Base-by-base conservation (phyloP, 2,888 invertebrate species). In the Caenorhabditis drosophilae region DNA sequence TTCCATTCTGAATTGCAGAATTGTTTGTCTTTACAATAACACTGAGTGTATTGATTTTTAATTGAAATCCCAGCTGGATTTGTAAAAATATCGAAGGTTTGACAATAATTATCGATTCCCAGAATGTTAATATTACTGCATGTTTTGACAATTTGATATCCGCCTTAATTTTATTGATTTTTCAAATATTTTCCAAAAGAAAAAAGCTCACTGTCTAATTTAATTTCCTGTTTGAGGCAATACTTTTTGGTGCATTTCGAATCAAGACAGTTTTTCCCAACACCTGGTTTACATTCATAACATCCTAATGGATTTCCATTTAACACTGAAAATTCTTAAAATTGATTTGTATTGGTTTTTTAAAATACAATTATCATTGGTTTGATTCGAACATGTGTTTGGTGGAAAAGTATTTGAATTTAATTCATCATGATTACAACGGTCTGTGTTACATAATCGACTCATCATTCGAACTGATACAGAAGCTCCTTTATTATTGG, bases 191-290 rank as follows among this genome's bases (percentile, higher is more conserved):
- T n/a, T n/a, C n/a, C n/a, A n/a, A n/a, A n/a, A n/a, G 16, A 26
- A 31, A 20, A n/a, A 25, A 12, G 34, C 48, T 48, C 11, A 67
- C 70, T 61, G 27, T 64, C 60, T 7, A 75, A 11, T n/a, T 52
- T 49, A 1, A 68, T 54, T 31, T 53, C 53, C 34, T 62, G 56
- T 41, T 71, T 73, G 40, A 59, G 25, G 46, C 75, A 75, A 40
- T 75, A 75, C 50, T 75, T 75, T 48, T 75, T 75, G 34, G 54
- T 48, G 42, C 75, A 75, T 22, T 57, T 53, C 2, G 67, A 63
- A 35, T 67, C 62, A 16, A 64, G 60, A 53, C 73, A 75, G 46
- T 73, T 73, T 18, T 54, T 59, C 18, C 66, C 64, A 31, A 64
- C 58, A 12, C 57, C 45, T 12, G 70, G 61, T 4, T 46, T 52